Base-by-base conservation (phyloP, 2,113 vertebrate genomes). In the Ceuthmochares aereus region DNA sequence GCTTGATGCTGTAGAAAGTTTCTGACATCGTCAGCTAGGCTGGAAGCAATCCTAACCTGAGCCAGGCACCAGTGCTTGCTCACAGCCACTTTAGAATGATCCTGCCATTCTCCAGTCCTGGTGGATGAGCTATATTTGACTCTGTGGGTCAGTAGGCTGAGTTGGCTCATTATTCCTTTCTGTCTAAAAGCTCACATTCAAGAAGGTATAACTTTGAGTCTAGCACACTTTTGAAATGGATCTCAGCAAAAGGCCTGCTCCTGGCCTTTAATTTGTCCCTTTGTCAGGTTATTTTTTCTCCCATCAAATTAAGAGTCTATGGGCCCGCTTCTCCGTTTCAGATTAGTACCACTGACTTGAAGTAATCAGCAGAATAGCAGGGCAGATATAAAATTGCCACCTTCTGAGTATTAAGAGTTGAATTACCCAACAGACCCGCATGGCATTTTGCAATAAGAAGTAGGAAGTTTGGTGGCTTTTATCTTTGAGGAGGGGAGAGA, bases 391-490 rank as follows among this genome's bases (percentile, higher is more conserved):
- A 92, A 95, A 87, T 66, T 85, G 26, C 40, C 30, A 60, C 23
- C 70, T 91, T 84, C 18, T 17, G 34, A 75, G 14, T 79, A 59
- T 45, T 12, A 51, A 67, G 43, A 78, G 12, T 7, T 76, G 60
- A 93, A 64, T 85, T 89, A 60, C 64, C 30, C 56, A 75, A 63
- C 9, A 82, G 73, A 60, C 37, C 26, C 1, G 0, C 18, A 43
- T 3, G 16, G 25, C 30, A 21, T 89, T 96, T 89, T 93, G 81
- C 56, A 82, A 95, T 40, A 72, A 84, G 52, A 89, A 85, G 10
- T 51, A 80, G 23, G 51, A 92, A 58, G 45, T 83, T 54, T 51
- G 40, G 15, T 62, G 25, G 45, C 67, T 92, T 76, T 90, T 89
- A 59, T 70, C 47, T 82, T 72, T 23, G 8, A 60, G 58, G 32